A percentile compares a stretch with the other conserved stretches of the same genome.
phyloP scores from a whole-genome alignment of 2,888 invertebrate species.

The Eilema griseolum region DNA sequence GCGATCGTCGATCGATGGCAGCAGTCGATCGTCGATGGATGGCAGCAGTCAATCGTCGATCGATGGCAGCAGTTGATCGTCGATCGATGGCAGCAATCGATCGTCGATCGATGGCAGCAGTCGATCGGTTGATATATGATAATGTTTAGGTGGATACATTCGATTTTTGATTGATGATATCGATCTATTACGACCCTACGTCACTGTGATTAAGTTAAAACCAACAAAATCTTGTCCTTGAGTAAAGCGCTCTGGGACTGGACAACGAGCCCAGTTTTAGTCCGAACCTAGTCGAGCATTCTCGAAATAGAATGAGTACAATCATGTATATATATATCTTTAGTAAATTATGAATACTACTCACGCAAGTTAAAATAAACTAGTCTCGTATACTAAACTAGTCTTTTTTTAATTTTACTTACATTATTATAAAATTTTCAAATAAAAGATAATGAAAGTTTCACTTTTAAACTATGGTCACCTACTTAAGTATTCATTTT shows the following conservation, averaged over 20 bases:
- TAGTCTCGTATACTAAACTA: neutral
- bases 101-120: too few relatives aligned
- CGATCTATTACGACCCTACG: neutral
- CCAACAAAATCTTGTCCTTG: neutral
- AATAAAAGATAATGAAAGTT: neutral
- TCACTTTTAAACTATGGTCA: neutral
- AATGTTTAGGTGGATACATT: too few relatives aligned
- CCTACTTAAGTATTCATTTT: neutral
- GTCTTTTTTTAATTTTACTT: neutral
- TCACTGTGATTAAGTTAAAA: neutral
- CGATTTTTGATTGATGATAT: neutral
- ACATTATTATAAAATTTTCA: neutral
- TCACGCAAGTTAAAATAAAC: neutral
- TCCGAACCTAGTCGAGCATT: too few relatives aligned
- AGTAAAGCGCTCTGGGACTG: neutral
- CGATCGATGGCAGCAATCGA: too few relatives aligned
- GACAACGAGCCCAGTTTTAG: slow-evolving; percentile 2
- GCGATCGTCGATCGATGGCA: too few relatives aligned
- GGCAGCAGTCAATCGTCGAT: too few relatives aligned
- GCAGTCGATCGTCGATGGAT: too few relatives aligned
- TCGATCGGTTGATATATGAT: too few relatives aligned
- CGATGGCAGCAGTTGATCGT: too few relatives aligned
- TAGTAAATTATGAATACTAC: neutral
- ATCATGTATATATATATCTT: neutral
- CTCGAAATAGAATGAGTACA: slow-evolving; percentile 1